These are phyloP conservation scores for Phengaris arion DNA, from an alignment of 2,888 invertebrate genomes.

Conservation along the genomic window DNA sequence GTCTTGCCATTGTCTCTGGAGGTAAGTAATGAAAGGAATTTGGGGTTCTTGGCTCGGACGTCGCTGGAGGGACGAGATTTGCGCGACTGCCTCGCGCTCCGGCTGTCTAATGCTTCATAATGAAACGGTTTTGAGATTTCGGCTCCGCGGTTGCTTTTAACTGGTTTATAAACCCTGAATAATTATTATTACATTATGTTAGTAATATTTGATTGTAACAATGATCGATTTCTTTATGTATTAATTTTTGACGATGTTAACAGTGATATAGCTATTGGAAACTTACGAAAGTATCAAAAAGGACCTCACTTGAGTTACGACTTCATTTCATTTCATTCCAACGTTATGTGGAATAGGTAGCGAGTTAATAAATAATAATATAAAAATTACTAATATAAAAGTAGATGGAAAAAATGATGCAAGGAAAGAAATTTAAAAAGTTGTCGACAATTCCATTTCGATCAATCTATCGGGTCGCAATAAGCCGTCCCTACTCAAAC, in stretches of 20 bases:
- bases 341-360: no score
- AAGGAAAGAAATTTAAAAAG: conserved; percentile 17
- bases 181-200: neutral
- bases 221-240: neutral
- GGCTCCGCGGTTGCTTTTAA: conserved; percentile 69
- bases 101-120: conserved; percentile 73
- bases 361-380: no score
- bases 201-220: neutral
- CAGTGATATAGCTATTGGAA: no score
- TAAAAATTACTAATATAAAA: no score
- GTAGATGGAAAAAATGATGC: neutral
- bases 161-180: conserved; percentile 53
- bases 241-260: no score
- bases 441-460: conserved; percentile 30
- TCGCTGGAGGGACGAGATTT: conserved; percentile 66
- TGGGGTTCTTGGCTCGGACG: conserved; percentile 67
- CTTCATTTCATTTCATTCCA: no score
- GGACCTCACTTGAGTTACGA: no score
- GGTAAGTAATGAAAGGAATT: conserved; percentile 80
- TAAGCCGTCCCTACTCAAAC: conserved; percentile 69
- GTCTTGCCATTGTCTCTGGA: conserved; percentile 79
- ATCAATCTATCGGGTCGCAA: conserved; percentile 41
- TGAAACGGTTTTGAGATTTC: conserved; percentile 71
- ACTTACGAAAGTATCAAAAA: no score
- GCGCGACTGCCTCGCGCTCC: conserved; percentile 62